Evolutionary conservation across 1,140 invertebrate species (phyloP).

Genomic region (Probaryconus sp.): DNA sequence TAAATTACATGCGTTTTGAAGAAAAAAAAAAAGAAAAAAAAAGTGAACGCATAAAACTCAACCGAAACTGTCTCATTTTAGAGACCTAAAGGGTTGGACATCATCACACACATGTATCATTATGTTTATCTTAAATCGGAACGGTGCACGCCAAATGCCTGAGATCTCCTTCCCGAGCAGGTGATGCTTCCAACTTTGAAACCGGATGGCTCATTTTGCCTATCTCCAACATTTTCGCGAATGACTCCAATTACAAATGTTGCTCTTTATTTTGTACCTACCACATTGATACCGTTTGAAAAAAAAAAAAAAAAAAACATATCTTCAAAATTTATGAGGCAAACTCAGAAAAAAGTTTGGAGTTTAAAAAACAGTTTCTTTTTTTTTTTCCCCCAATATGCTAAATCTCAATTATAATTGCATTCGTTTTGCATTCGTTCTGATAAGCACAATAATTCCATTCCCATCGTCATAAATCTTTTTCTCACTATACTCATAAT

Average conservation of each 20-base stretch:
- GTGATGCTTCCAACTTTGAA: slow-evolving; percentile 24
- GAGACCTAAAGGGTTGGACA: slow-evolving; percentile 35
- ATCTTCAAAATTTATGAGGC: too few relatives aligned
- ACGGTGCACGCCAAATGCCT: slow-evolving; percentile 35
- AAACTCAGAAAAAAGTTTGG: too few relatives aligned
- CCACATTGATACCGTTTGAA: not conserved
- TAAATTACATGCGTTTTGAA: slow-evolving; percentile 29
- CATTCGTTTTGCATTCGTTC: too few relatives aligned
- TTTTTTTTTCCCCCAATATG: too few relatives aligned
- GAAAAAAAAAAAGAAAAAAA: too few relatives aligned
- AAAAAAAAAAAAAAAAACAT: not conserved
- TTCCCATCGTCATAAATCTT: too few relatives aligned
- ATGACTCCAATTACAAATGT: slow-evolving; percentile 25
- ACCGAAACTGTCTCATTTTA: slow-evolving; percentile 27
- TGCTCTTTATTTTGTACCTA: not conserved
- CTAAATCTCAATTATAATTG: too few relatives aligned
- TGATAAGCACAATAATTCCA: too few relatives aligned
- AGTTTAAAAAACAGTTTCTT: too few relatives aligned
- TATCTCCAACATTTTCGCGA: slow-evolving; percentile 28
- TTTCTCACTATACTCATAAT: too few relatives aligned
- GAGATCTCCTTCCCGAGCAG: slow-evolving; percentile 31
- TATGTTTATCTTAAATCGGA: slow-evolving; percentile 50
- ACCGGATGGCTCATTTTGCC: slow-evolving; percentile 35
- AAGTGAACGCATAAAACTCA: slow-evolving; percentile 10
- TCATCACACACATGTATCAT: slow-evolving; percentile 40